phyloP scores from a whole-genome alignment of 2,888 invertebrate genomes.

The Melinopterus prodromus region DNA sequence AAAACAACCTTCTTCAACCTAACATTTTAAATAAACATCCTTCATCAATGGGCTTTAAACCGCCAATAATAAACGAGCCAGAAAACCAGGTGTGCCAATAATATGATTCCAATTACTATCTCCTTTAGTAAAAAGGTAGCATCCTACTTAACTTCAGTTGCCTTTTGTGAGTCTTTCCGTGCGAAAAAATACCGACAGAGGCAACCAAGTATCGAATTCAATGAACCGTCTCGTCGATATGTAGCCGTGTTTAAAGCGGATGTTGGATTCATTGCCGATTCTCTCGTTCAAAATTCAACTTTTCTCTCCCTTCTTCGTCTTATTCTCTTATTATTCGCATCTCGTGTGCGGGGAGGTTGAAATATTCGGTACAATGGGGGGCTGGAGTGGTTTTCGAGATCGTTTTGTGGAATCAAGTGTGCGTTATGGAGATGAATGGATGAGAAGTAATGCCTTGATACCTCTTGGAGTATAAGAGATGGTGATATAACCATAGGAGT shows the following conservation, averaged over 20 bases:
- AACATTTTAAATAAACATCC: background rate
- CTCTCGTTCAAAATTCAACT: constrained; percentile 12
- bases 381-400: constrained; percentile 18
- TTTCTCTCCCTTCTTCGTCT: constrained; percentile 5
- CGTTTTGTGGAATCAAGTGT: constrained; percentile 29
- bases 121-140: constrained; percentile 5
- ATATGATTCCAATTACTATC: constrained; percentile 22
- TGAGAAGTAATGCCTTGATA: constrained; percentile 14
- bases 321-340: background rate
- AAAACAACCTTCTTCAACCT: too few species aligned
- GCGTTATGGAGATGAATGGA: constrained; percentile 26
- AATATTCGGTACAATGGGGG: constrained; percentile 17
- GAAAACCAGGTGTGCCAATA: constrained; percentile 11
- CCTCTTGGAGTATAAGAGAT: background rate
- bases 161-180: constrained; percentile 10
- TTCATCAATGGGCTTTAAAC: background rate
- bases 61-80: background rate
- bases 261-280: background rate
- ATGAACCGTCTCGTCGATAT: constrained; percentile 6
- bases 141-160: constrained; percentile 32
- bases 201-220: constrained; percentile 17
- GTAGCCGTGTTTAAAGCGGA: constrained; percentile 22
- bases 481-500: too few species aligned
- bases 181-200: constrained; percentile 1
- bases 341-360: constrained; percentile 6